Base-by-base conservation (phyloP, 92 coral and sea anemone species). In the Epizoanthus rinbou region DNA sequence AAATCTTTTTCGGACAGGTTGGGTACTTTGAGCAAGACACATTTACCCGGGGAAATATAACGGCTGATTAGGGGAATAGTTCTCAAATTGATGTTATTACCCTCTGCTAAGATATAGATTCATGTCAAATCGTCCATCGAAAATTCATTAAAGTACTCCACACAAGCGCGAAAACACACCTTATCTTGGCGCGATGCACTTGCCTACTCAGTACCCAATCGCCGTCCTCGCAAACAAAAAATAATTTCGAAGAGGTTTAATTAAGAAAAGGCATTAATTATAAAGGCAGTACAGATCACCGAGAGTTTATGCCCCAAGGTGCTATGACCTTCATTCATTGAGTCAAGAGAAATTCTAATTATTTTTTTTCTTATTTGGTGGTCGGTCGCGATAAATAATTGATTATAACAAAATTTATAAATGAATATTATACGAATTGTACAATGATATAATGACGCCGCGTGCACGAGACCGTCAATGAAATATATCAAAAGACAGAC, bases 391-490 rank as follows among this genome's bases (percentile, higher is more conserved):
- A 91, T 91, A 74, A 93, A 93, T 93, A 84, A 93, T 93, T 93
- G 85, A 93, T 91, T 91, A 89, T 80, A 68, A 74, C 90, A 84
- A 91, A 89, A 89, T 93, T 93, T 87, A 93, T 79, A 90, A 83
- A 84, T 91, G 93, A 93, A 90, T 90, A 93, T 88, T 86, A 93
- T 93, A 86, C 86, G 88, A 75, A 62, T 83, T 85, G 82, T 79
- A 93, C 92, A 93, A 85, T 93, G 56, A 86, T 88, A 80, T 84
- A 88, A 86, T 91, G 76, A 73, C 86, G 88, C 97, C 94, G 90
- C 94, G 91, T 88, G 94, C 86, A 86, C 85, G 85, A 86, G 66
- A 71, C 78, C 84, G 69, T 87, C 87, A 91, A 84, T 85, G 89
- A 90, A 70, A 83, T 79, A 63, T 80, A 92, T 88, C 86, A 86